phyloP scores from a whole-genome alignment of 2,797 vertebrate species.

The Ptychobarbus kaznakovi region DNA sequence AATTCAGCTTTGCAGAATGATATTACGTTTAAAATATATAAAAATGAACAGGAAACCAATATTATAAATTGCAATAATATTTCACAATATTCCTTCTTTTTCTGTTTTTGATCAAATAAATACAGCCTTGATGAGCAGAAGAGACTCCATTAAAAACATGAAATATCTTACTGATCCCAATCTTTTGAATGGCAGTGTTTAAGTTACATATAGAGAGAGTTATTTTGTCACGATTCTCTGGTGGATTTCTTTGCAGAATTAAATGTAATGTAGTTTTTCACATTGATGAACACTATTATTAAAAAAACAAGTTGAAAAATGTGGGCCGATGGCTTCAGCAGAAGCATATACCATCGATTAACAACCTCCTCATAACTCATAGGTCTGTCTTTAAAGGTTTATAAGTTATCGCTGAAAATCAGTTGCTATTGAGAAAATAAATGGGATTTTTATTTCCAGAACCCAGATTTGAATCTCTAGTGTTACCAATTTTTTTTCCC shows the following conservation, averaged over 20 bases:
- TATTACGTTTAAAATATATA: too few relatives aligned
- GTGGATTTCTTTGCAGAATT: neutral
- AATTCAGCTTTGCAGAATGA: too few relatives aligned
- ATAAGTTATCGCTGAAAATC: neutral
- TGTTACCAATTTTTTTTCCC: too few relatives aligned
- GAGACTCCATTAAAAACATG: neutral
- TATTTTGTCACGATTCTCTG: neutral
- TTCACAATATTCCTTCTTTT: too few relatives aligned
- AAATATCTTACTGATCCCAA: neutral
- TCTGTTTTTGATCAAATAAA: too few relatives aligned
- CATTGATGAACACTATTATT: neutral
- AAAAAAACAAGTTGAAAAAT: neutral
- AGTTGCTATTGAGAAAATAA: neutral
- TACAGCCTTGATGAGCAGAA: too few relatives aligned
- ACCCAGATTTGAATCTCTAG: neutral
- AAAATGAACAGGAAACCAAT: too few relatives aligned
- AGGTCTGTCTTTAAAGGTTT: neutral
- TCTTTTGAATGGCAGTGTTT: neutral
- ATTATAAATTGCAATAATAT: too few relatives aligned
- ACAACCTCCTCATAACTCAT: neutral
- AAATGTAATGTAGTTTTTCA: slow-evolving; percentile 12
- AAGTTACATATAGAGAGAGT: neutral
- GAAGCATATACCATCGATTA: neutral
- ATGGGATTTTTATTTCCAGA: neutral
- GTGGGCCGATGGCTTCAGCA: too few relatives aligned